Conservation (phyloP, 1,140 invertebrate species). For the Atta texana region DNA sequence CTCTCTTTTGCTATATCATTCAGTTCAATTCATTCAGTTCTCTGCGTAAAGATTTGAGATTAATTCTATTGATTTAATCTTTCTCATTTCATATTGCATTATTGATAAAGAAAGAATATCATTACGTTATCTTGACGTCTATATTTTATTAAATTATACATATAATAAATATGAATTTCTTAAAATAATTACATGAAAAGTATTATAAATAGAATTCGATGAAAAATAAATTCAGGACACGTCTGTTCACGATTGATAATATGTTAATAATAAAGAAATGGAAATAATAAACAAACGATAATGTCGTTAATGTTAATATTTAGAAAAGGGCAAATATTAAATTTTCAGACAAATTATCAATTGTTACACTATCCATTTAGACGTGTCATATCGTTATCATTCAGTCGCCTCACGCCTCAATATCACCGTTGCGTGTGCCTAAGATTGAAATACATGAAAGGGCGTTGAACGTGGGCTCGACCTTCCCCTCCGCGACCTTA, state of each 20-base stretch:
- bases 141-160: not conserved
- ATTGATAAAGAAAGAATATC: not conserved
- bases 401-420: not conserved
- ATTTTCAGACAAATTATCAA: conserved; percentile 29
- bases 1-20: not conserved
- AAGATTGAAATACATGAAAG: conserved; percentile 46
- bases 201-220: not conserved
- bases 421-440: conserved; percentile 17
- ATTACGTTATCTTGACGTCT: not conserved
- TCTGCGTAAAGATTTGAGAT: not conserved
- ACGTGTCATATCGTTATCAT: not conserved
- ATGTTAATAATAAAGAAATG: not conserved
- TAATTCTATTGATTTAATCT: conserved; percentile 7
- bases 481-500: conserved; percentile 53
- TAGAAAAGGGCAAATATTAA: not conserved
- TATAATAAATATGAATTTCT: not conserved
- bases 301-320: too few relatives aligned
- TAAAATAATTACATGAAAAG: not conserved
- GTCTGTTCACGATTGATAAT: not conserved
- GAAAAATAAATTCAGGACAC: not conserved
- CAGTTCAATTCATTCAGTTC: not conserved
- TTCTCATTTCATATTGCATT: not conserved
- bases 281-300: not conserved
- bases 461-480: conserved; percentile 64
- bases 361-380: conserved; percentile 15